These are phyloP conservation scores for Eptesicus fuscus DNA, from an alignment of 2,113 vertebrate species.

Conservation along the genomic window DNA sequence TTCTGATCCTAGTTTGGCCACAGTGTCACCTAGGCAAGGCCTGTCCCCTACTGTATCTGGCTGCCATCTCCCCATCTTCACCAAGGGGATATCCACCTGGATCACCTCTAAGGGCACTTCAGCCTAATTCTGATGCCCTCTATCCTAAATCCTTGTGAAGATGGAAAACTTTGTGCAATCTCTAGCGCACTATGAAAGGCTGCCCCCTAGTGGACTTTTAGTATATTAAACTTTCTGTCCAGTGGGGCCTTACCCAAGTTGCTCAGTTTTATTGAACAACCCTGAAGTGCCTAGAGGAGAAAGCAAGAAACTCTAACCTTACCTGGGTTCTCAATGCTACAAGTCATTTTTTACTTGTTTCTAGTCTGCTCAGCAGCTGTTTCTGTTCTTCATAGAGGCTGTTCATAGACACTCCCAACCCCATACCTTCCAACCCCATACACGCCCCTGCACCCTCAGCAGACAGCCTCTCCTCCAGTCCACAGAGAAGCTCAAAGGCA, in stretches of 20 bases:
- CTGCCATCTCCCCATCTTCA: not conserved
- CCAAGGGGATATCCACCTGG: not conserved
- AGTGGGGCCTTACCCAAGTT: not conserved
- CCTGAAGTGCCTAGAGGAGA: not conserved
- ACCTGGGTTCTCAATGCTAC: not conserved
- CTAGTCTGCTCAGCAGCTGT: not conserved
- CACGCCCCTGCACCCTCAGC: not conserved
- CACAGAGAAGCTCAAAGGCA: not conserved
- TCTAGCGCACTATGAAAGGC: not conserved
- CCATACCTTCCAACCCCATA: not conserved
- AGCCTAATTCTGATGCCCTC: not conserved
- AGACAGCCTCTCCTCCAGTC: not conserved
- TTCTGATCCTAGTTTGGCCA: constrained; percentile 6
- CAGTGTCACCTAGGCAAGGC: not conserved
- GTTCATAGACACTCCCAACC: not conserved
- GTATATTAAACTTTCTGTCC: not conserved
- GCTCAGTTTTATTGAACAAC: not conserved
- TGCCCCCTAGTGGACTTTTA: constrained; percentile 58
- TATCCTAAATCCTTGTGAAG: constrained; percentile 6
- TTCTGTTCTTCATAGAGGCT: not conserved
- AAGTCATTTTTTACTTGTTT: not conserved
- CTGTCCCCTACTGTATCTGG: not conserved
- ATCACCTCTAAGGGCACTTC: not conserved
- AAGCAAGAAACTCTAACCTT: not conserved
- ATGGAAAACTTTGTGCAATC: not conserved